phyloP scores from a whole-genome alignment of 2,797 vertebrate species.

The Esox masquinongy region DNA sequence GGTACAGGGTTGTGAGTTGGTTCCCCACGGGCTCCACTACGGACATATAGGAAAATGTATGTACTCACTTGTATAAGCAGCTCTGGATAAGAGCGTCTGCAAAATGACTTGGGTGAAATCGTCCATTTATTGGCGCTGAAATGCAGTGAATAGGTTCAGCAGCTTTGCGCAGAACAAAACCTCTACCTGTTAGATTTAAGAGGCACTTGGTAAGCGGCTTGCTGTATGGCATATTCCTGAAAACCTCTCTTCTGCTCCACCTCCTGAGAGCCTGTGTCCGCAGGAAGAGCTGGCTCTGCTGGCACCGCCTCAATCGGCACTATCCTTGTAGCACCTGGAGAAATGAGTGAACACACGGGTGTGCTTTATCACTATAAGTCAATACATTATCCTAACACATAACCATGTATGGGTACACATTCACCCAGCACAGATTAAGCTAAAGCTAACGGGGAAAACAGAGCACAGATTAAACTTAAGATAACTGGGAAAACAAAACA shows the following conservation, averaged over 20 bases:
- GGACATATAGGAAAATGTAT: too few relatives aligned
- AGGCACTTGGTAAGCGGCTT: neutral
- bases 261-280: neutral
- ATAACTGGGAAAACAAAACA: too few relatives aligned
- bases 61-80: too few relatives aligned
- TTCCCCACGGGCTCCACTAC: too few relatives aligned
- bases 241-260: neutral
- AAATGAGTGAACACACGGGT: neutral
- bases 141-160: neutral
- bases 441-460: neutral
- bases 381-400: too few relatives aligned
- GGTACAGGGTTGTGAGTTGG: neutral
- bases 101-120: too few relatives aligned
- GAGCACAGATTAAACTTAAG: too few relatives aligned
- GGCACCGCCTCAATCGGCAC: neutral
- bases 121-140: neutral
- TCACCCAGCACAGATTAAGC: neutral
- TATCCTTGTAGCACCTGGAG: neutral
- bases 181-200: slow-evolving; percentile 10
- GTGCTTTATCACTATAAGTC: too few relatives aligned
- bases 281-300: neutral
- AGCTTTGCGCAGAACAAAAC: too few relatives aligned
- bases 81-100: too few relatives aligned
- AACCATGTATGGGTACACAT: neutral
- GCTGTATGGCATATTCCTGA: slow-evolving; percentile 1